Evolutionary conservation across 1,140 invertebrate genomes (phyloP).

Genomic region (Trinorchestia longiramus): DNA sequence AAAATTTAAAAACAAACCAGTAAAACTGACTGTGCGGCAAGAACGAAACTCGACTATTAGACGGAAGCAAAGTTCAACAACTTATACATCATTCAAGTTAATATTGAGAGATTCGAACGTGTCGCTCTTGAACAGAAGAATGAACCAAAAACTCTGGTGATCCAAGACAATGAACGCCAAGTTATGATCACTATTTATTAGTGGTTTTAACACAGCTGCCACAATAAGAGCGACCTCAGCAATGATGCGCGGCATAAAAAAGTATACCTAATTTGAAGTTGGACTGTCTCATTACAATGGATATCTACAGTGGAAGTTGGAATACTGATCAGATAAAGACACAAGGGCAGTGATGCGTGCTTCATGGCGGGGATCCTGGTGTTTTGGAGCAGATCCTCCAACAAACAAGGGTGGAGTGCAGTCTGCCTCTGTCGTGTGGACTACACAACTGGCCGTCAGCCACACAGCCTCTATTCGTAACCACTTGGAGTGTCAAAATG

Average conservation of each 20-base stretch:
- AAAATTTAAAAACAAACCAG: background rate
- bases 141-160: background rate
- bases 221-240: too few species aligned
- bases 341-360: background rate
- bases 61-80: background rate
- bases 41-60: background rate
- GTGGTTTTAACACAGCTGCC: too few species aligned
- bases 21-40: too few species aligned
- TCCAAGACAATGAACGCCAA: background rate
- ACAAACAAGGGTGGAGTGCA: background rate
- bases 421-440: background rate
- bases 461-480: too few species aligned
- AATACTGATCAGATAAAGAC: background rate
- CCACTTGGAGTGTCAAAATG: too few species aligned
- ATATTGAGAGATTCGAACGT: background rate
- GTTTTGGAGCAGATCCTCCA: background rate
- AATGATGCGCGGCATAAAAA: too few species aligned
- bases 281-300: too few species aligned
- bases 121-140: background rate
- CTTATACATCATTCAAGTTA: background rate
- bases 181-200: too few species aligned
- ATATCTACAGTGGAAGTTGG: too few species aligned
- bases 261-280: too few species aligned
- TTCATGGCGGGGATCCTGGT: background rate
- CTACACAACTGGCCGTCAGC: too few species aligned